Evolutionary conservation across 30 jellyfish, hydroid and myxozoan genomes (phyloP).

Genomic region (Chironex yamaguchii): DNA sequence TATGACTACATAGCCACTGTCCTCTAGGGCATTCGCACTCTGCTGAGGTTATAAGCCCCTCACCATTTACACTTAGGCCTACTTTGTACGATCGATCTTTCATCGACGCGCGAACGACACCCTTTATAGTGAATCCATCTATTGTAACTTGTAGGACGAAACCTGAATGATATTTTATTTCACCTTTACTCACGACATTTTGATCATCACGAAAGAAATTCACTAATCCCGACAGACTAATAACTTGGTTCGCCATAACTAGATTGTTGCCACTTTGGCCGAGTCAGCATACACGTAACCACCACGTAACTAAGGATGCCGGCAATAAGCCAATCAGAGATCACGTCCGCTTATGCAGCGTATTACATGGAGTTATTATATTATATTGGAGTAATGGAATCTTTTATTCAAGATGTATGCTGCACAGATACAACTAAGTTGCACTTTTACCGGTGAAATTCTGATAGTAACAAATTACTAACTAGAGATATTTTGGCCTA

Average conservation of each 20-base stretch:
- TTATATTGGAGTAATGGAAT: too few relatives aligned
- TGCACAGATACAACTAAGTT: too few relatives aligned
- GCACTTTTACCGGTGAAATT: too few relatives aligned
- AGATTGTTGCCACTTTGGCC: not conserved
- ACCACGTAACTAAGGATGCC: conserved; percentile 27
- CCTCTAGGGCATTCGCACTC: conserved; percentile 16
- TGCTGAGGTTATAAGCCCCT: conserved; percentile 22
- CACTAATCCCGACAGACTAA: conserved; percentile 17
- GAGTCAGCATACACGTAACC: conserved; percentile 14
- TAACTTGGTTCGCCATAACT: conserved; percentile 21
- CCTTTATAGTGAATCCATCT: conserved; percentile 15
- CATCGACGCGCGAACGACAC: conserved; percentile 32
- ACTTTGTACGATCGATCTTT: conserved; percentile 19
- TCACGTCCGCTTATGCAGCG: too few relatives aligned
- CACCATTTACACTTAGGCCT: conserved; percentile 14
- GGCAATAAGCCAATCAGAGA: conserved; percentile 28
- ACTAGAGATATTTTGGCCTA: not conserved
- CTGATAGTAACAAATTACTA: too few relatives aligned
- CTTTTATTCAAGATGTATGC: too few relatives aligned
- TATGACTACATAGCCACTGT: conserved; percentile 17
- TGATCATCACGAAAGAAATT: conserved; percentile 17
- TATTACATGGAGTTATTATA: too few relatives aligned
- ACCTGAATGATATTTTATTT: conserved; percentile 11
- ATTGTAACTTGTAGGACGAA: conserved; percentile 17
- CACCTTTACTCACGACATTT: conserved; percentile 17